phyloP scores from a whole-genome alignment of 2,888 invertebrate species.

The Elysia crispata region DNA sequence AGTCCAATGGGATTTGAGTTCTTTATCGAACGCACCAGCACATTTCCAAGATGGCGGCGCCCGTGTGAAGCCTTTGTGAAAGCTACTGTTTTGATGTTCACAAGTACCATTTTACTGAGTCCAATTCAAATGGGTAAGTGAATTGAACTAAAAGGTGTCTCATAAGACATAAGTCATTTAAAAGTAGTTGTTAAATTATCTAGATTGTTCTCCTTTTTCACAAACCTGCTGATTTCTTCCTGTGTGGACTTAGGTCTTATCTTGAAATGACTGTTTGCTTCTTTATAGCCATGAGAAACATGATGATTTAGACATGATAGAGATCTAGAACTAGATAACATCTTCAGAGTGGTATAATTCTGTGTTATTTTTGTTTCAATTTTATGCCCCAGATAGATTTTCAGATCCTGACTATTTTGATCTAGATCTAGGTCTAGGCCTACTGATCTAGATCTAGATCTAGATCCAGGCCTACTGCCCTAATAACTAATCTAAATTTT shows the following conservation, averaged over 20 bases:
- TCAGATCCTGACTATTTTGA: slow-evolving; percentile 9
- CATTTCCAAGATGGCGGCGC: slow-evolving; percentile 1
- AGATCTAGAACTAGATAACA: slow-evolving; percentile 9
- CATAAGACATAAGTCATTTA: slow-evolving; percentile 4
- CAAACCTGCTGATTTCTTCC: slow-evolving; percentile 4
- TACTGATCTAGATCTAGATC: slow-evolving; percentile 4
- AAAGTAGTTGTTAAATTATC: slow-evolving; percentile 4
- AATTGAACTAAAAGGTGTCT: not conserved
- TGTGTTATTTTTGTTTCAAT: slow-evolving; percentile 9
- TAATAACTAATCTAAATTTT: slow-evolving; percentile 3
- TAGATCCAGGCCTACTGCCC: slow-evolving; percentile 9
- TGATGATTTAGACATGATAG: slow-evolving; percentile 1
- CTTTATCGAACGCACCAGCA: slow-evolving; percentile 9
- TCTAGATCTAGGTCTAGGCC: not conserved
- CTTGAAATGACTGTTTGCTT: slow-evolving; percentile 9
- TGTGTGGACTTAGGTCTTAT: slow-evolving; percentile 9
- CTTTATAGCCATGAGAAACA: not conserved
- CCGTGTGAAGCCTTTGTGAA: slow-evolving; percentile 4
- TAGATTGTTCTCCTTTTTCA: slow-evolving; percentile 9
- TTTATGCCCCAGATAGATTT: slow-evolving; percentile 9
- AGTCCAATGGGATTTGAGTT: slow-evolving; percentile 4
- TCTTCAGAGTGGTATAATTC: slow-evolving; percentile 3
- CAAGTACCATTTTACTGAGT: slow-evolving; percentile 9
- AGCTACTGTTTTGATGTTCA: slow-evolving; percentile 4
- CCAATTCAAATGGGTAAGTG: slow-evolving; percentile 3